Conservation (phyloP, 2,888 invertebrate species). For the Eupithecia insigniata region DNA sequence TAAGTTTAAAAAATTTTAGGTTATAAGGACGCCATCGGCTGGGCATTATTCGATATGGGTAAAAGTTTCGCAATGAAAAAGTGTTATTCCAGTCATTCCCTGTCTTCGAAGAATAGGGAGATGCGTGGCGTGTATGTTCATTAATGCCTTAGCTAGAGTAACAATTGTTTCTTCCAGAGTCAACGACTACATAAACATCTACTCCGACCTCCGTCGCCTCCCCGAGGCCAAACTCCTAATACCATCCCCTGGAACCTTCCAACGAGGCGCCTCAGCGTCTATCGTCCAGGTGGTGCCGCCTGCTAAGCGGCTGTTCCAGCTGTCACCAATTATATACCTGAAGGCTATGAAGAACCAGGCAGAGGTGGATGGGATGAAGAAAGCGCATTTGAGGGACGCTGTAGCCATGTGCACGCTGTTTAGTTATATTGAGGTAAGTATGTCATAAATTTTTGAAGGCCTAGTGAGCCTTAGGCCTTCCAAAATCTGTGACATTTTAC, state of each 20-base stretch:
- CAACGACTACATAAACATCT: constrained; percentile 87
- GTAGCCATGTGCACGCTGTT: constrained; percentile 95
- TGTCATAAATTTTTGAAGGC: neutral
- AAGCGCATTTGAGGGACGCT: constrained; percentile 94
- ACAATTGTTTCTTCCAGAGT: constrained; percentile 77
- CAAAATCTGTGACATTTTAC: too few relatives aligned
- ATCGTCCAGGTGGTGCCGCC: constrained; percentile 85
- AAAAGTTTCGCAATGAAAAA: neutral
- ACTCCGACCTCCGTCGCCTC: constrained; percentile 87
- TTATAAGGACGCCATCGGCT: neutral
- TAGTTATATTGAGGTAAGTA: constrained; percentile 67
- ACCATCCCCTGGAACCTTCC: constrained; percentile 88
- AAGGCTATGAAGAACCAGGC: constrained; percentile 94
- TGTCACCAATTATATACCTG: constrained; percentile 92
- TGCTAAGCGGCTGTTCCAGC: constrained; percentile 84
- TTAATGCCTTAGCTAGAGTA: neutral
- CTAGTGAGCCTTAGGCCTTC: too few relatives aligned
- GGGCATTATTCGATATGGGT: too few relatives aligned
- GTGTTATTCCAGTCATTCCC: neutral
- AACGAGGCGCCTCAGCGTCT: constrained; percentile 89
- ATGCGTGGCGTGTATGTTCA: neutral
- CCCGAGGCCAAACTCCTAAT: constrained; percentile 87
- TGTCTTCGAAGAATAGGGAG: neutral
- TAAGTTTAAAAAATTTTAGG: too few relatives aligned
- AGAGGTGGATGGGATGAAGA: constrained; percentile 92